These are phyloP conservation scores for Frankliniella intonsa DNA, from an alignment of 2,888 invertebrate species.

Conservation along the genomic window DNA sequence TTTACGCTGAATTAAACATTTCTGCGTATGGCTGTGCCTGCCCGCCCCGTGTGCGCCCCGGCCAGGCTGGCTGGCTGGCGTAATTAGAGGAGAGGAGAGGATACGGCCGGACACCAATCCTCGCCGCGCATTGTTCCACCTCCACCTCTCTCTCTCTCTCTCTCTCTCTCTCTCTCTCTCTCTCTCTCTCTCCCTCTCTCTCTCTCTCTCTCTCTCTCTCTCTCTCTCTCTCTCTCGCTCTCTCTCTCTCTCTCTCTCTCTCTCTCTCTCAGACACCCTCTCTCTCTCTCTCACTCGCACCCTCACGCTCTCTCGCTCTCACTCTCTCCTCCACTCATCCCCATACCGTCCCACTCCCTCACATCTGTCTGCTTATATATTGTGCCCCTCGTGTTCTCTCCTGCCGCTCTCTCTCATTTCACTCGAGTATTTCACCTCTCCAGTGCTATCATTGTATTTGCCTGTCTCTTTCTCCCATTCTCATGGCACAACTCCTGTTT, in stretches of 20 bases:
- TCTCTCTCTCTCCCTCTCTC: neutral
- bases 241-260: neutral
- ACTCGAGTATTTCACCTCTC: too few species aligned
- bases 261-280: neutral
- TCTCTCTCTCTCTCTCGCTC: neutral
- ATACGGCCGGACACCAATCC: neutral
- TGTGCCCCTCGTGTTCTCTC: too few species aligned
- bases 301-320: too few species aligned
- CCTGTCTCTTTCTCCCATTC: too few species aligned
- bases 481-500: too few species aligned
- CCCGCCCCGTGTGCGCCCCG: neutral
- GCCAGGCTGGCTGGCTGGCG: neutral
- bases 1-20: constrained; percentile 25
- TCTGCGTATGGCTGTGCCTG: neutral
- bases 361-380: neutral
- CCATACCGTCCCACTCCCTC: neutral
- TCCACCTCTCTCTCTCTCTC: neutral
- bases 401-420: too few species aligned
- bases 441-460: too few species aligned
- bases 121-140: neutral
- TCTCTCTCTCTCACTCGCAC: too few species aligned
- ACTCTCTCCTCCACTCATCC: too few species aligned
- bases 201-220: neutral
- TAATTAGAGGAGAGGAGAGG: neutral
- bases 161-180: neutral